A percentile compares a stretch with the other conserved stretches of the same genome.
Evolutionary conservation across 2,113 vertebrate species (phyloP).

Genomic region (Pachycephala philippinensis): DNA sequence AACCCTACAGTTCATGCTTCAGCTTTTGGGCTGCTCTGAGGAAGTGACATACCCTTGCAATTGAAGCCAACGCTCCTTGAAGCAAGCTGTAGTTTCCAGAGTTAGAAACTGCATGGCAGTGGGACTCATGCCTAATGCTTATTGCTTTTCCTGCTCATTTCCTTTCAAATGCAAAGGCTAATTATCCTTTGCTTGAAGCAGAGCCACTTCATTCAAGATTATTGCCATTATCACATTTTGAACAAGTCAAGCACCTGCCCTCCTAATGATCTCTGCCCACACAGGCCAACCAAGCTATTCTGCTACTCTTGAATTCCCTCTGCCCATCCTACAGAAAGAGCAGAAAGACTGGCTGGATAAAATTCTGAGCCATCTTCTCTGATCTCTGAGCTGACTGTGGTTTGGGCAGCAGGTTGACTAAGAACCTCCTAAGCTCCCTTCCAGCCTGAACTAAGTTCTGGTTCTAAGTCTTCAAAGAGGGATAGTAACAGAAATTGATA

Average conservation of each 20-base stretch:
- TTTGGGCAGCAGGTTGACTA: not conserved
- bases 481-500: not conserved
- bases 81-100: not conserved
- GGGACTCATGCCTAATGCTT: not conserved
- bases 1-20: not conserved
- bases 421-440: not conserved
- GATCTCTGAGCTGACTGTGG: not conserved
- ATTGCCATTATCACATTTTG: not conserved
- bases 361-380: not conserved
- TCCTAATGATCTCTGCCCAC: not conserved
- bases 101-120: not conserved
- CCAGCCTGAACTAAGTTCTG: not conserved
- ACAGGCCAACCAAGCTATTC: not conserved
- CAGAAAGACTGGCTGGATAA: not conserved
- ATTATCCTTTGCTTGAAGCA: not conserved
- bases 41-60: not conserved
- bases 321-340: not conserved
- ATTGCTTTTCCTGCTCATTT: not conserved
- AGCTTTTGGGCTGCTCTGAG: not conserved
- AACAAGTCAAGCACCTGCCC: not conserved
- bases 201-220: not conserved
- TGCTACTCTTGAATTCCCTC: not conserved
- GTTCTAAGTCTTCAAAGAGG: not conserved
- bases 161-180: conserved; percentile 9
- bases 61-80: not conserved